phyloP scores from a whole-genome alignment of 2,797 vertebrate genomes.

The Orestias chungarensis region DNA sequence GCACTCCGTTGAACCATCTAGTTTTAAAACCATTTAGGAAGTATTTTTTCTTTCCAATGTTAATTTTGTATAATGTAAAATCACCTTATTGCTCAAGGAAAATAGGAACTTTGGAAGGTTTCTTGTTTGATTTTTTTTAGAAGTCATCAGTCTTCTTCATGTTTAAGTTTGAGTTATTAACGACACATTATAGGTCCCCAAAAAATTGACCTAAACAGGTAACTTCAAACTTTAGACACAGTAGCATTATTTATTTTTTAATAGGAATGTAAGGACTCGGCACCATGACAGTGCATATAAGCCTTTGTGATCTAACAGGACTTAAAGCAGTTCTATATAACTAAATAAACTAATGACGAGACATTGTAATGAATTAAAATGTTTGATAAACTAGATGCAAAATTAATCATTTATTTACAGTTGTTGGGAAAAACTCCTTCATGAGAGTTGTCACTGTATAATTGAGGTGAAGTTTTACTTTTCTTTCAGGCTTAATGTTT shows the following conservation, averaged over 20 bases:
- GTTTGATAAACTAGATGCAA: slow-evolving; percentile 46
- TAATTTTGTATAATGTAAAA: slow-evolving; percentile 5
- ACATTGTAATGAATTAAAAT: slow-evolving; percentile 57
- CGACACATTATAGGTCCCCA: slow-evolving; percentile 23
- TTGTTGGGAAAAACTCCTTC: slow-evolving; percentile 46
- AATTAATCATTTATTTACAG: slow-evolving; percentile 59
- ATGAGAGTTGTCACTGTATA: slow-evolving; percentile 61
- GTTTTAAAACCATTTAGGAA: slow-evolving; percentile 60
- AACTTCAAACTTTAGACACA: slow-evolving; percentile 20
- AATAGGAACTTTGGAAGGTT: slow-evolving; percentile 39
- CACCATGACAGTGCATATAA: slow-evolving; percentile 35
- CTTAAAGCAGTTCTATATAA: slow-evolving; percentile 62
- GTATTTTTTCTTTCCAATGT: slow-evolving; percentile 31
- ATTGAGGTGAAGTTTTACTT: slow-evolving; percentile 55
- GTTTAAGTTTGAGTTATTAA: slow-evolving; percentile 33
- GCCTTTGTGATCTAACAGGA: slow-evolving; percentile 35
- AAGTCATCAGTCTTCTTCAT: slow-evolving; percentile 60
- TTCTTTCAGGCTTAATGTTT: slow-evolving; percentile 53
- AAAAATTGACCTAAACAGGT: slow-evolving; percentile 34
- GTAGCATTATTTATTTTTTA: neutral
- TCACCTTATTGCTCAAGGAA: slow-evolving; percentile 29
- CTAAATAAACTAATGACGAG: slow-evolving; percentile 58
- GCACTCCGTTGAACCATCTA: slow-evolving; percentile 65
- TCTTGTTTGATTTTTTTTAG: slow-evolving; percentile 42
- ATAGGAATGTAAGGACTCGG: neutral